A percentile compares a stretch with the other conserved stretches of the same genome.
Evolutionary conservation across 2,113 vertebrate genomes (phyloP).

Genomic region (Bufo bufo): DNA sequence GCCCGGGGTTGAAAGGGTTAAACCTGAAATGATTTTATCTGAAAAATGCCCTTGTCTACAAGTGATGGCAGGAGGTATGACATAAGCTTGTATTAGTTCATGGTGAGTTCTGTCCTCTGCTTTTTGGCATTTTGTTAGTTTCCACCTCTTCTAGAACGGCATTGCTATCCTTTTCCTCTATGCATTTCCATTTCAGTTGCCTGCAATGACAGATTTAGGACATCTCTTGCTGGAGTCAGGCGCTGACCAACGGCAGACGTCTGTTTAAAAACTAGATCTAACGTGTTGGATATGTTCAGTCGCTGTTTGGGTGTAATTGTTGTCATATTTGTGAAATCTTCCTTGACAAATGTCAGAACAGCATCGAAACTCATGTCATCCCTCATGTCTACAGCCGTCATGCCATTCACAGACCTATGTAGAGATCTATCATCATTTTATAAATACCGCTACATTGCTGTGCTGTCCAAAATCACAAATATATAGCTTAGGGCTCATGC

Average conservation of each 20-base stretch:
- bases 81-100: no score
- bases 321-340: neutral
- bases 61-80: no score
- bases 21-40: no score
- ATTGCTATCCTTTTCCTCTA: neutral
- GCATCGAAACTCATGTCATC: no score
- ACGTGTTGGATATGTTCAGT: neutral
- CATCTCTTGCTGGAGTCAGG: neutral
- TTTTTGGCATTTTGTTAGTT: neutral
- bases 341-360: neutral
- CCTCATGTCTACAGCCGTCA: neutral
- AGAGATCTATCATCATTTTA: neutral
- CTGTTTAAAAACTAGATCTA: neutral
- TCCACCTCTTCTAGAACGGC: neutral
- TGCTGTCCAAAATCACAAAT: no score
- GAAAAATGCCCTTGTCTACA: no score
- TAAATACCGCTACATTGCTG: no score
- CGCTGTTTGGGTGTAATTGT: no score
- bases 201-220: neutral
- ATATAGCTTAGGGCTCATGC: no score
- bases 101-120: neutral
- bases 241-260: neutral
- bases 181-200: neutral
- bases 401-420: neutral
- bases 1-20: no score